Conservation (phyloP, 2,113 vertebrate genomes). For the Anarhynchus alexandrinus region DNA sequence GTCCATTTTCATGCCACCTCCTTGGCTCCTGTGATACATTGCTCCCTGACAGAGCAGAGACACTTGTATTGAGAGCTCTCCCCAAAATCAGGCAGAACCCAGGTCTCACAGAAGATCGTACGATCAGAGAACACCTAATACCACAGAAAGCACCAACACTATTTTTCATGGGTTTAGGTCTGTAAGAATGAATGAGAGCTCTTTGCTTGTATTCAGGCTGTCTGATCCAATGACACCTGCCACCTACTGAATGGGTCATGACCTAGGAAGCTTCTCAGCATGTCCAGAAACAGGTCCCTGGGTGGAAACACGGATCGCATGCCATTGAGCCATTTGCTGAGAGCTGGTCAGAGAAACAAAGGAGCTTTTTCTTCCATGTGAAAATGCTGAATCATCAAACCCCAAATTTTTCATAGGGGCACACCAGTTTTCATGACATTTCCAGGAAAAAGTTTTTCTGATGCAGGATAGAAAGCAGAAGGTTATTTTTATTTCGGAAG, state of each 20-base stretch:
- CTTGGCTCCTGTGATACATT: background rate
- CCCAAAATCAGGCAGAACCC: background rate
- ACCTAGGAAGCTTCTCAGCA: background rate
- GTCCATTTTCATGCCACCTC: background rate
- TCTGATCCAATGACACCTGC: background rate
- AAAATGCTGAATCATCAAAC: conserved; percentile 34
- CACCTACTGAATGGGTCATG: background rate
- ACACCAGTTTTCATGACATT: background rate
- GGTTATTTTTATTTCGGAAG: background rate
- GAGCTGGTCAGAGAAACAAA: conserved; percentile 1
- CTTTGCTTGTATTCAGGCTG: background rate
- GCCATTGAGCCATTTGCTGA: background rate
- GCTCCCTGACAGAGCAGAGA: background rate
- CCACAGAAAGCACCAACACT: background rate
- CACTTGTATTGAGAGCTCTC: background rate
- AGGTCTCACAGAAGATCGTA: background rate
- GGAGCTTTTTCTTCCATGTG: background rate
- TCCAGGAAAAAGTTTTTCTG: background rate
- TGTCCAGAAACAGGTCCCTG: background rate
- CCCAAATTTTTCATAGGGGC: background rate
- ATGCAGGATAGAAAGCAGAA: background rate
- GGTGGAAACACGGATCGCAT: background rate
- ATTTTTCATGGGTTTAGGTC: background rate
- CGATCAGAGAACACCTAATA: background rate
- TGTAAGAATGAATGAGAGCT: background rate